These are phyloP conservation scores for Hippopotamyrus pictus DNA, from an alignment of 2,797 vertebrate species.

Conservation along the genomic window DNA sequence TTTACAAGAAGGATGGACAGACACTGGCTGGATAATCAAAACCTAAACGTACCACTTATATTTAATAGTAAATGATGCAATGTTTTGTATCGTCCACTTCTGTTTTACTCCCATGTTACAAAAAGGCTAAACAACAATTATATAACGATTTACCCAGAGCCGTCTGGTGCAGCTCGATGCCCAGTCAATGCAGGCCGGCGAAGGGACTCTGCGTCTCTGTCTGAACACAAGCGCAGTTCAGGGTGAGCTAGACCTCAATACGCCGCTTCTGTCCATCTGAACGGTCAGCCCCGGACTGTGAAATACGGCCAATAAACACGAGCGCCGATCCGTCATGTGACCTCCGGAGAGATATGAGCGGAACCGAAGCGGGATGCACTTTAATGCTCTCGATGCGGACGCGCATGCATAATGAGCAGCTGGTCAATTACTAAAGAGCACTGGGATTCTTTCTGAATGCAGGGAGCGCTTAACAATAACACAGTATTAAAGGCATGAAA, in stretches of 20 bases:
- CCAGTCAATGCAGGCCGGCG: neutral
- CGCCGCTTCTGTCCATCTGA: neutral
- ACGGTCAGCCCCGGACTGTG: neutral
- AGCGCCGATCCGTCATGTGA: neutral
- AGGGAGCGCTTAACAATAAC: slow-evolving; percentile 29
- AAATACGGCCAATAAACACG: neutral
- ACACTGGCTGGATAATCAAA: neutral
- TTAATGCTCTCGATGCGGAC: neutral
- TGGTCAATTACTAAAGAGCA: neutral
- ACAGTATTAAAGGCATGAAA: neutral
- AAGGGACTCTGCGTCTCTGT: neutral
- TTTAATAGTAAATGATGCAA: neutral
- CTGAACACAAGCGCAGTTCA: neutral
- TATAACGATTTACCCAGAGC: neutral
- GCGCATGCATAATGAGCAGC: neutral
- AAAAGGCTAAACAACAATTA: neutral
- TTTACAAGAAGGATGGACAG: neutral
- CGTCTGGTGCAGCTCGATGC: neutral
- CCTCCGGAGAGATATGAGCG: neutral
- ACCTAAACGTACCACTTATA: neutral
- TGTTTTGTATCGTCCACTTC: neutral
- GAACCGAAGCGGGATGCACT: neutral
- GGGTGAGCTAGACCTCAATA: neutral
- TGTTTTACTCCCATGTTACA: neutral
- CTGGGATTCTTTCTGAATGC: neutral